A percentile compares a stretch with the other conserved stretches of the same genome.
Evolutionary conservation across 2,888 invertebrate species (phyloP).

Genomic region (Nebria salina): DNA sequence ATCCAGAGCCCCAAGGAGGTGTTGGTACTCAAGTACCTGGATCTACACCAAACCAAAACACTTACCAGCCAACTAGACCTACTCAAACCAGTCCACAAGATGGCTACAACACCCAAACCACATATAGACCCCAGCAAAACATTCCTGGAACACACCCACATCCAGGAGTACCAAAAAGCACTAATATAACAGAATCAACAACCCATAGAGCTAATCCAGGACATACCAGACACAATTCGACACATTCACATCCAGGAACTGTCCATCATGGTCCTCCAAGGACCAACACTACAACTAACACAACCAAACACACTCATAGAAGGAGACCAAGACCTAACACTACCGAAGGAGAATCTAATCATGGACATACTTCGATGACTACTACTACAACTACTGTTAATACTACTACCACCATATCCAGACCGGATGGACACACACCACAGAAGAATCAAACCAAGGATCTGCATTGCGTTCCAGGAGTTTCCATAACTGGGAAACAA

Average conservation of each 20-base stretch:
- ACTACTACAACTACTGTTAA: background rate
- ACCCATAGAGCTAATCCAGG: background rate
- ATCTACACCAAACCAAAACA: background rate
- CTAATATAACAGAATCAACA: background rate
- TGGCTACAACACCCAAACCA: background rate
- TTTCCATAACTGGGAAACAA: conserved; percentile 28
- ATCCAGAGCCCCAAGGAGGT: background rate
- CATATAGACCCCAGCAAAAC: background rate
- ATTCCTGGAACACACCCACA: background rate
- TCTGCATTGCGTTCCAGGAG: conserved; percentile 17
- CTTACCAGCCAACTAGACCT: background rate
- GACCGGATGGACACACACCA: background rate
- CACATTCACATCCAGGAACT: background rate
- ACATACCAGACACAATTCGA: background rate
- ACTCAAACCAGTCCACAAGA: background rate
- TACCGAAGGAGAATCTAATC: background rate
- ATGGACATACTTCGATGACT: background rate
- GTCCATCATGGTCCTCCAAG: background rate
- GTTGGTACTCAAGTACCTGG: background rate
- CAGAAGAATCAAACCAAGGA: background rate
- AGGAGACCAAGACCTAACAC: background rate
- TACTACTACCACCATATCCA: background rate
- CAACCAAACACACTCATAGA: background rate
- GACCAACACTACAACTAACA: background rate
- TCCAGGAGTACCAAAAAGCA: background rate